A percentile compares a stretch with the other conserved stretches of the same genome.
Conservation (phyloP, 2,797 vertebrate species). For the Phoeniculus purpureus region DNA sequence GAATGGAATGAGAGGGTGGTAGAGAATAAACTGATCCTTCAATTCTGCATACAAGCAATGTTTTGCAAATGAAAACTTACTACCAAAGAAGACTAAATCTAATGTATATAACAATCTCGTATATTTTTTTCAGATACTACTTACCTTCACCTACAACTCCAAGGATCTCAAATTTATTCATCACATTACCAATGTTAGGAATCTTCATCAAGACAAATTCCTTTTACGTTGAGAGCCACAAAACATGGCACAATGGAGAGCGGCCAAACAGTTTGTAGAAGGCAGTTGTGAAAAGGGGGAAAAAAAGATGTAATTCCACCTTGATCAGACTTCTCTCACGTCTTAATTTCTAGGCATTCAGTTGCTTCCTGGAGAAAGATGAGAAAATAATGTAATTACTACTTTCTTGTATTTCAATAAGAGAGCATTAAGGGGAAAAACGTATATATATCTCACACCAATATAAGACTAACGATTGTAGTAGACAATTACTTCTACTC, state of each 20-base stretch:
- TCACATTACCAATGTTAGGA: slow-evolving; percentile 98
- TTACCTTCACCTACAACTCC: slow-evolving; percentile 99
- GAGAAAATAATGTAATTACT: slow-evolving; percentile 33
- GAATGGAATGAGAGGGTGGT: not conserved
- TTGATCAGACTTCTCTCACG: slow-evolving; percentile 69
- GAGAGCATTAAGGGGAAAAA: not conserved
- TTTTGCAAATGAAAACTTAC: not conserved
- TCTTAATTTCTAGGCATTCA: slow-evolving; percentile 43
- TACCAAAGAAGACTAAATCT: not conserved
- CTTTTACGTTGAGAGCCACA: slow-evolving; percentile 76
- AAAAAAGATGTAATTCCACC: slow-evolving; percentile 23
- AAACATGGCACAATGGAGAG: slow-evolving; percentile 79
- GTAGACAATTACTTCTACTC: not conserved
- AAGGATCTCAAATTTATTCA: slow-evolving; percentile 99
- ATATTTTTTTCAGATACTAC: slow-evolving; percentile 38
- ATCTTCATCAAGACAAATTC: slow-evolving; percentile 98
- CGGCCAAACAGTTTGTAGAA: slow-evolving; percentile 59
- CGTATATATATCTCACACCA: not conserved
- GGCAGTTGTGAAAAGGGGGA: slow-evolving; percentile 34
- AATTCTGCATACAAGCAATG: not conserved
- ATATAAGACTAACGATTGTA: not conserved
- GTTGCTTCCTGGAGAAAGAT: slow-evolving; percentile 60
- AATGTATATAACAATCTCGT: not conserved
- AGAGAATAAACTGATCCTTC: not conserved
- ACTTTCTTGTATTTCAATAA: not conserved